These are phyloP conservation scores for Toxonevra muliebris DNA, from an alignment of 2,888 invertebrate genomes.

Conservation along the genomic window DNA sequence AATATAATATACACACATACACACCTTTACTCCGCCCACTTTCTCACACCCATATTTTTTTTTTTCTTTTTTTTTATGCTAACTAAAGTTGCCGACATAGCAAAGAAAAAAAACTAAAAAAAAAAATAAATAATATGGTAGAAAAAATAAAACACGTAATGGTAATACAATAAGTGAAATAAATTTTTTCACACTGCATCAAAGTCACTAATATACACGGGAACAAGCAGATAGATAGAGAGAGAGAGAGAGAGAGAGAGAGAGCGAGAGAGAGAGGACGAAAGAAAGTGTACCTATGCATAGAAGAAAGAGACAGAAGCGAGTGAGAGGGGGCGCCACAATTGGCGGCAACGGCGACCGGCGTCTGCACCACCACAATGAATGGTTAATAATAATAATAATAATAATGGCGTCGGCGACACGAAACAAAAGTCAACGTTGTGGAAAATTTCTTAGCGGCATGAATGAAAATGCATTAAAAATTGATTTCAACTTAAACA, in stretches of 20 bases:
- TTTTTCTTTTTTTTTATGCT: slow-evolving; percentile 2
- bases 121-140: not conserved
- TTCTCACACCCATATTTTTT: slow-evolving; percentile 53
- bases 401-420: slow-evolving; percentile 1
- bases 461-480: slow-evolving; percentile 11
- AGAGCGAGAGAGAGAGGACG: not conserved
- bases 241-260: too few relatives aligned
- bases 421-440: slow-evolving; percentile 14
- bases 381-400: not conserved
- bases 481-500: slow-evolving; percentile 29
- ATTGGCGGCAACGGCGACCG: not conserved
- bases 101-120: slow-evolving; percentile 9
- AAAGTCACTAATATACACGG: slow-evolving; percentile 14
- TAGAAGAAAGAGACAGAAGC: slow-evolving; percentile 2
- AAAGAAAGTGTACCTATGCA: not conserved
- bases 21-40: slow-evolving; percentile 53
- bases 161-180: slow-evolving; percentile 22
- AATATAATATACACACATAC: slow-evolving; percentile 16
- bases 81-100: slow-evolving; percentile 12
- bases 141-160: not conserved
- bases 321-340: not conserved
- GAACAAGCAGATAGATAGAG: too few relatives aligned
- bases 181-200: slow-evolving; percentile 32
- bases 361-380: not conserved
- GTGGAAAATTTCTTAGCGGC: not conserved